Percentiles rank a stretch among this genome's conserved stretches.
Conservation (phyloP, 2,888 invertebrate species). For the Spisula subtruncata region DNA sequence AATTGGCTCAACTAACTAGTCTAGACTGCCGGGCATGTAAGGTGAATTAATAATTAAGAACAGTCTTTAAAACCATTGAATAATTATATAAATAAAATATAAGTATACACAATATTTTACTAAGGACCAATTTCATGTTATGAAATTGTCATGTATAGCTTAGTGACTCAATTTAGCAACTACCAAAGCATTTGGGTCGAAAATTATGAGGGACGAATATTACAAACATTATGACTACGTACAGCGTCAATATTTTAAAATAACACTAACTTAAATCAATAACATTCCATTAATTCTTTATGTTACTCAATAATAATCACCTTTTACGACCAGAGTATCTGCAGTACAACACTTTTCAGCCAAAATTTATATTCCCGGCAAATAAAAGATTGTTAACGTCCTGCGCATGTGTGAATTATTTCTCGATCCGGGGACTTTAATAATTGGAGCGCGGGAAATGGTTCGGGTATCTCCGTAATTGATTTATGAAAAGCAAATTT, state of each 20-base stretch:
- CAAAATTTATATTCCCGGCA: slow-evolving; percentile 29
- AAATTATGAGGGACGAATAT: background rate
- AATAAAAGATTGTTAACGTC: background rate
- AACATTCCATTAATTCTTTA: too few relatives aligned
- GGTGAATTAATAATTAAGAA: too few relatives aligned
- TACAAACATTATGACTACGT: background rate
- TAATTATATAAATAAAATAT: too few relatives aligned
- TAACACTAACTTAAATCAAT: too few relatives aligned
- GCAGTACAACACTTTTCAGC: background rate
- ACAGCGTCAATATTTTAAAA: too few relatives aligned
- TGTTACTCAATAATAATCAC: background rate
- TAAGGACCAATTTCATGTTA: too few relatives aligned
- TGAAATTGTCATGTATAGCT: too few relatives aligned
- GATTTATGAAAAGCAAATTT: slow-evolving; percentile 10
- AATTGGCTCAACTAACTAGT: too few relatives aligned
- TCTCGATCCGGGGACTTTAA: slow-evolving; percentile 69
- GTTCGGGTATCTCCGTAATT: slow-evolving; percentile 50
- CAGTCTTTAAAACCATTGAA: too few relatives aligned
- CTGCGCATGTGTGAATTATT: slow-evolving; percentile 68
- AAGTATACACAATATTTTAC: too few relatives aligned
- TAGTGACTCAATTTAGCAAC: too few relatives aligned
- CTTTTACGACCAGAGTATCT: background rate
- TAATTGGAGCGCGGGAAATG: slow-evolving; percentile 68
- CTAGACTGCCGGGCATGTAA: too few relatives aligned
- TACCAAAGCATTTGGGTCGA: background rate